These are phyloP conservation scores for Myotis davidii DNA, from an alignment of 2,113 vertebrate species.

Conservation along the genomic window DNA sequence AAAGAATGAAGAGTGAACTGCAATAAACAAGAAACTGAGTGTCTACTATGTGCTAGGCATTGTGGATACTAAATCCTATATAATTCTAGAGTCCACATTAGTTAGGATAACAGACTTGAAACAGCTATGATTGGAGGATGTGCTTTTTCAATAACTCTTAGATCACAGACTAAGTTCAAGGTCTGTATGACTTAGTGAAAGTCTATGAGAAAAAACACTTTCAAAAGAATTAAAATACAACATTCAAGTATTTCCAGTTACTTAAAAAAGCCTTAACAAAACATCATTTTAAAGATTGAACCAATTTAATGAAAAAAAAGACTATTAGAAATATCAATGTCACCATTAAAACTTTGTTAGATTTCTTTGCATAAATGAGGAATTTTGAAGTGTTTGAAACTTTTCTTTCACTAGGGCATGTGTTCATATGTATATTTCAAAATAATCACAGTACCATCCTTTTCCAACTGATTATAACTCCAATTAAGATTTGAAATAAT, in stretches of 20 bases:
- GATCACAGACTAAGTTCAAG: background rate
- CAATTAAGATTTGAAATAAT: slow-evolving; percentile 45
- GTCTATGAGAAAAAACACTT: slow-evolving; percentile 7
- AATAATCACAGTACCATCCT: slow-evolving; percentile 17
- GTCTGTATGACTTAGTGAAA: background rate
- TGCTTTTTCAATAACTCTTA: background rate
- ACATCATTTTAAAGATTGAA: background rate
- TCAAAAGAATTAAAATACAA: slow-evolving; percentile 41
- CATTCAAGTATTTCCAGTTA: background rate
- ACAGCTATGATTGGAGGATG: background rate
- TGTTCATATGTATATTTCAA: slow-evolving; percentile 13
- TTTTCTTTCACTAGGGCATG: slow-evolving; percentile 3
- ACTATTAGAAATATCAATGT: slow-evolving; percentile 19
- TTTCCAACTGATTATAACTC: slow-evolving; percentile 21
- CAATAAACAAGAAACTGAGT: slow-evolving; percentile 31
- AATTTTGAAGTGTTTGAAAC: background rate
- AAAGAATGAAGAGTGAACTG: background rate
- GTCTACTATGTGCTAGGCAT: background rate
- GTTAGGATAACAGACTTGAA: background rate
- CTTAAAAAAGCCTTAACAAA: slow-evolving; percentile 12
- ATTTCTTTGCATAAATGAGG: background rate
- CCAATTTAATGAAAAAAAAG: slow-evolving; percentile 1
- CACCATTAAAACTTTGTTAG: background rate
- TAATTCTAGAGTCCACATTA: background rate
- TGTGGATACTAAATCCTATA: background rate